Evolutionary conservation across 2,888 invertebrate species (phyloP).

Genomic region (Philereme vetulata): DNA sequence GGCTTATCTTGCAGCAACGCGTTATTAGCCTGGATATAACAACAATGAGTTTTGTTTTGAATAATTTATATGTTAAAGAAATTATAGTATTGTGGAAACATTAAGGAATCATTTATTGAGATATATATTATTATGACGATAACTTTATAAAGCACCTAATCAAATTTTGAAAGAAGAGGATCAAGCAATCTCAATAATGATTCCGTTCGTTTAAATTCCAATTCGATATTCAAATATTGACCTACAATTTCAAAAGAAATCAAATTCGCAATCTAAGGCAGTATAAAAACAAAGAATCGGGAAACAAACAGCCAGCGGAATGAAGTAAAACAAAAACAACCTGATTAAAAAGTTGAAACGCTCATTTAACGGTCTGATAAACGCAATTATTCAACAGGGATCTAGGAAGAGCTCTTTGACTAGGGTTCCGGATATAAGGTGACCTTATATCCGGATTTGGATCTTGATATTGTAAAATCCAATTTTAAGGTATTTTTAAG

Average conservation of each 20-base stretch:
- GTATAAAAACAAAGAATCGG: constrained; percentile 35
- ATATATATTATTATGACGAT: background rate
- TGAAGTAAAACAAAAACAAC: constrained; percentile 49
- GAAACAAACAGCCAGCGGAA: constrained; percentile 50
- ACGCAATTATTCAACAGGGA: constrained; percentile 69
- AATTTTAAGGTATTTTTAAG: too few species aligned
- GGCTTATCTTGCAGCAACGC: constrained; percentile 57
- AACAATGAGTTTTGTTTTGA: constrained; percentile 34
- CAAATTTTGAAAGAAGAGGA: background rate
- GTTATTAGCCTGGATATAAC: constrained; percentile 57
- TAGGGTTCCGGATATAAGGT: constrained; percentile 14
- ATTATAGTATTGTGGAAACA: background rate
- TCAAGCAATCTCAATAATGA: background rate
- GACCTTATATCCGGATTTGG: constrained; percentile 10
- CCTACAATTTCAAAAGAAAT: constrained; percentile 24
- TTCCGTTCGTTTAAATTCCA: constrained; percentile 1
- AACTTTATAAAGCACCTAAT: too few species aligned
- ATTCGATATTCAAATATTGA: constrained; percentile 25
- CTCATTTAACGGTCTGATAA: constrained; percentile 79
- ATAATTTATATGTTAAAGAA: background rate
- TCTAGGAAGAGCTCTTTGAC: constrained; percentile 55
- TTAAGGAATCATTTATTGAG: background rate
- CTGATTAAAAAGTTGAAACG: constrained; percentile 77
- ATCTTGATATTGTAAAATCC: too few species aligned
- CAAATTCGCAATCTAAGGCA: constrained; percentile 30